Evolutionary conservation across 1,140 invertebrate species (phyloP), one percentile per base, ranked within the genome.

Genomic region (Drosophila varians): DNA sequence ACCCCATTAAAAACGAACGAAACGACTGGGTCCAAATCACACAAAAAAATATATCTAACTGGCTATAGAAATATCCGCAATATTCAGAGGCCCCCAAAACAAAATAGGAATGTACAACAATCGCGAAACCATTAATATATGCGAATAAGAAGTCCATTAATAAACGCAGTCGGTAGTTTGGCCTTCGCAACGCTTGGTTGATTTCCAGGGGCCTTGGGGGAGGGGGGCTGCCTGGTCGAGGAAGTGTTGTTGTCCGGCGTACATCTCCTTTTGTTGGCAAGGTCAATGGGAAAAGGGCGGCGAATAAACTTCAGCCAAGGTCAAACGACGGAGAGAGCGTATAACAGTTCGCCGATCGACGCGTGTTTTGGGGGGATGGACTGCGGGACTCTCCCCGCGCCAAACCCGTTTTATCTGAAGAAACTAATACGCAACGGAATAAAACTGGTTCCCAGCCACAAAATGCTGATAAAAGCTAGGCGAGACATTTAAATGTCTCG

Each of bases 361-460:
- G 36, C 4, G n/a, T 4, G n/a, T n/a, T n/a, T n/a, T n/a, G n/a
- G n/a, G 2, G 34, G 34, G 9, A 3, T 12, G 34, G 34, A 14
- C n/a, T n/a, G n/a, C n/a, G n/a, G n/a, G n/a, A n/a, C n/a, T n/a
- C n/a, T n/a, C n/a, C n/a, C n/a, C 43, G 18, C n/a, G 18, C 18
- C n/a, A 61, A 64, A 64, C 60, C 34, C n/a, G 60, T 61, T 61
- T 64, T 60, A 48, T 64, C 34, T 64, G n/a, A 46, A 28, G 21
- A 60, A 61, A 61, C 60, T 40, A 40, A 48, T n/a, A 62, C 40
- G 42, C 55, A 46, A 61, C 55, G 60, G 60, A 64, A 64, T 45
- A 46, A 64, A 64, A 64, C 60, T 64, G 60, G 60, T 64, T 64
- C 23, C 40, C 16, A 58, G 34, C 6, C 26, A 38, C n/a, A 38